Base-by-base conservation (phyloP, 2,797 vertebrate species). In the Sebastes goodei region DNA sequence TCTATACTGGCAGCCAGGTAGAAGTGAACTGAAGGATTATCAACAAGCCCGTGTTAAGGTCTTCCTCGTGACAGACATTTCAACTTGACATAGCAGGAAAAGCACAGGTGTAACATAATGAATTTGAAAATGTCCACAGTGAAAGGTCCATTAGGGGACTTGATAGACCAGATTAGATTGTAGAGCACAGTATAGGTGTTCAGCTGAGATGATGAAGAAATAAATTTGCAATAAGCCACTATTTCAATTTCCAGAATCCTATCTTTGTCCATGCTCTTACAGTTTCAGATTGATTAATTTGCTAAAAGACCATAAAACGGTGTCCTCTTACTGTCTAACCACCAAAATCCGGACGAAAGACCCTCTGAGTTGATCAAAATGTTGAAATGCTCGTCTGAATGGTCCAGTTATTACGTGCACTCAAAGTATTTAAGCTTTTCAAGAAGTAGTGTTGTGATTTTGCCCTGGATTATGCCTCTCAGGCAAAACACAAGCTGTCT, bases 141-240 rank as follows among this genome's bases (percentile, higher is more conserved):
- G 32, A 62, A 67, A 12, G n/a, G 56, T 68, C 56, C 25, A 35
- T 33, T 25, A 46, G 59, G 17, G 42, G 76, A 70, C 65, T 49
- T 33, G 38, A 46, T 74, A 23, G 32, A 56, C 15, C 11, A 1
- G 17, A 73, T 70, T 25, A 23, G 15, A 65, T 29, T 25, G 52
- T n/a, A 25, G 60, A 56, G 57, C 61, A 35, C 71, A 75, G 72
- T 21, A 7, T 21, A 7, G 29, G 60, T 42, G 17, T 25, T 71
- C 14, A 74, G 35, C 27, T 80, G 25, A 32, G 29, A 12, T 53
- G 66, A 75, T 64, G 29, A n/a, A 69, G 46, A 64, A 79, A 35
- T 29, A 49, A 33, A 5, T 17, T 25, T 23, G 66, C 14, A 65
- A 29, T 46, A 7, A 67, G 23, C 70, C 14, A 67, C 30, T 14